Conservation (phyloP, 35 echinoderm and acorn worm genomes). For the Holothuria glaberrima region DNA sequence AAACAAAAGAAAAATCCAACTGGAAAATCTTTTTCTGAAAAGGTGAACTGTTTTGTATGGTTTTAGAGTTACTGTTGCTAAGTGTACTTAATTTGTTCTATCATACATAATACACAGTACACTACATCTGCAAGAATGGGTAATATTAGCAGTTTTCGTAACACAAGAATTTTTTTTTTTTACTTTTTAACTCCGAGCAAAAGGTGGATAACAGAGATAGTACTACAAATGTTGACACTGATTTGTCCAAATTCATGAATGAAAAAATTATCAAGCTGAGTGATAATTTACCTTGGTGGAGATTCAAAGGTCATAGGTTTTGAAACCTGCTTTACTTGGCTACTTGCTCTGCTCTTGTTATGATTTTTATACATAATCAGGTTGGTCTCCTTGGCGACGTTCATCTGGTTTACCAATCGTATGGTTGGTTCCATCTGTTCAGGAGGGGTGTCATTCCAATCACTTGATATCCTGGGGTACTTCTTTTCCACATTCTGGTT, state of each 20-base stretch:
- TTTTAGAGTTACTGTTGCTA: no score
- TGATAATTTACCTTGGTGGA: background rate
- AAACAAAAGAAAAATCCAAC: background rate
- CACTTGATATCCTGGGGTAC: constrained; percentile 85
- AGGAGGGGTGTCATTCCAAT: constrained; percentile 85
- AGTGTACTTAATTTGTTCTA: no score
- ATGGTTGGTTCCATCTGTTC: constrained; percentile 71
- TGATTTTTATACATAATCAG: constrained; percentile 70
- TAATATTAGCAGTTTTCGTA: background rate
- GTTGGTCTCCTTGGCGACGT: constrained; percentile 98
- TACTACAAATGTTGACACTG: background rate
- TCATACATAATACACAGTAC: no score
- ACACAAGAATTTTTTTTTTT: background rate
- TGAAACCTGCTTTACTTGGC: constrained; percentile 52
- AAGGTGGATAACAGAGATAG: background rate
- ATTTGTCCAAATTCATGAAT: no score
- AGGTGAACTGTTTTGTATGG: no score
- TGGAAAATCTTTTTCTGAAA: background rate
- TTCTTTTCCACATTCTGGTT: constrained; percentile 78
- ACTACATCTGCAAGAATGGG: no score
- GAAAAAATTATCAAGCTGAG: background rate
- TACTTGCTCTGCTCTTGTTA: constrained; percentile 73
- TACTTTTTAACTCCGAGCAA: no score
- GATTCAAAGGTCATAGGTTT: constrained; percentile 49
- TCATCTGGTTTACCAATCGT: constrained; percentile 97